Conservation (phyloP, 2,113 vertebrate genomes). For the Fregetta grallaria region DNA sequence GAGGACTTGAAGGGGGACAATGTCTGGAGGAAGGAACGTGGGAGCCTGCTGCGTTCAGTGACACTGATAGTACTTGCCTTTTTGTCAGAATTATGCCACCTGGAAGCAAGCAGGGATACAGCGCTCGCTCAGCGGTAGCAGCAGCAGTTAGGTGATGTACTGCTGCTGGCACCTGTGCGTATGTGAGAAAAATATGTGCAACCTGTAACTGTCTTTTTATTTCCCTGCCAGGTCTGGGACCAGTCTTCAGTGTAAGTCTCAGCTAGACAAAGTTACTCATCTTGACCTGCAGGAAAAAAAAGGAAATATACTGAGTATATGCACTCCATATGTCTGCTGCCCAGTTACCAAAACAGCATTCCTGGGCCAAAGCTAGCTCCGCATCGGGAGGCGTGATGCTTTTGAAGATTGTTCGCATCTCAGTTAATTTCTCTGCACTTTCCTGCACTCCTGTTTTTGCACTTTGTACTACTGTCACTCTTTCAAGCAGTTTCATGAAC, state of each 20-base stretch:
- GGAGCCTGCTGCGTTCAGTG: background rate
- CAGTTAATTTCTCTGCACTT: conserved; percentile 65
- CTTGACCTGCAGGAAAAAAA: conserved; percentile 74
- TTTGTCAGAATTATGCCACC: background rate
- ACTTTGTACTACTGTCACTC: conserved; percentile 75
- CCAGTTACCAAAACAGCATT: background rate
- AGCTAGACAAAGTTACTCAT: conserved; percentile 59
- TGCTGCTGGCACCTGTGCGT: background rate
- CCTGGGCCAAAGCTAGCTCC: conserved; percentile 35
- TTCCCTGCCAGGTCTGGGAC: conserved; percentile 79
- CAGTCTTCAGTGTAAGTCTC: conserved; percentile 95
- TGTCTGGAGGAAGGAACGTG: background rate
- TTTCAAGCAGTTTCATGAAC: conserved; percentile 70
- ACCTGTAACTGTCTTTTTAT: background rate
- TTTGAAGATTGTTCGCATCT: conserved; percentile 24
- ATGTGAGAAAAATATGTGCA: background rate
- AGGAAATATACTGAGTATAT: conserved; percentile 59
- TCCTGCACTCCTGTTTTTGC: conserved; percentile 71
- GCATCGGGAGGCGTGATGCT: background rate
- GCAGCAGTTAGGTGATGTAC: background rate
- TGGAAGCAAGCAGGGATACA: background rate
- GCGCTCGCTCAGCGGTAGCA: background rate
- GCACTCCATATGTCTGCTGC: conserved; percentile 29
- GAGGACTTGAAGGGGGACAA: background rate
- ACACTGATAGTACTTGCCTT: background rate